Evolutionary conservation across 2,797 vertebrate species (phyloP).

Genomic region (Tenualosa thibaudeaui): DNA sequence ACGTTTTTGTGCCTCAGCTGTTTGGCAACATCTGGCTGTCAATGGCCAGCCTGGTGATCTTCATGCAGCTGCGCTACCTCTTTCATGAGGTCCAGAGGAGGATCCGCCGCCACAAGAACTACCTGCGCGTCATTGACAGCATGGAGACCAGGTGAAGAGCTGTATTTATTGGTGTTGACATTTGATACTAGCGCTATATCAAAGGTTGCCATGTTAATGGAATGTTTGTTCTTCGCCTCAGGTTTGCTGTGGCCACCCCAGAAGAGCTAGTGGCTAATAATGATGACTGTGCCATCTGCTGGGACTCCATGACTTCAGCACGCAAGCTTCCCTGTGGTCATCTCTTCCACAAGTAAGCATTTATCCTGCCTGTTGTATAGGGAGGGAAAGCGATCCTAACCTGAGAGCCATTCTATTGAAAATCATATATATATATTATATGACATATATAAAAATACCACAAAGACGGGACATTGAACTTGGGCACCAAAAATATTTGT

Average conservation of each 20-base stretch:
- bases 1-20: constrained; percentile 65
- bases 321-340: constrained; percentile 93
- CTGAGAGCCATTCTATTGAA: too few species aligned
- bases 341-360: constrained; percentile 89
- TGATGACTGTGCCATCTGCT: constrained; percentile 95
- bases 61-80: constrained; percentile 93
- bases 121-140: constrained; percentile 90
- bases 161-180: not conserved
- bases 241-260: constrained; percentile 89
- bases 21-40: constrained; percentile 97
- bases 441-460: too few species aligned
- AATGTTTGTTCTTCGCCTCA: constrained; percentile 47
- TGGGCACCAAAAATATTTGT: too few species aligned
- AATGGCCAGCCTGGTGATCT: constrained; percentile 94
- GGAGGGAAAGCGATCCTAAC: too few species aligned
- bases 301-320: constrained; percentile 91
- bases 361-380: too few species aligned
- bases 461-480: too few species aligned
- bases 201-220: not conserved
- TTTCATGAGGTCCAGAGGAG: constrained; percentile 92
- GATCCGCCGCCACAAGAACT: constrained; percentile 91
- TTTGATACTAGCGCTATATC: not conserved
- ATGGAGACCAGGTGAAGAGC: constrained; percentile 90
- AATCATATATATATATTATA: too few species aligned
- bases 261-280: constrained; percentile 91